These are phyloP conservation scores for Philhelius pedissequus DNA, from an alignment of 2,888 invertebrate genomes.

Conservation along the genomic window DNA sequence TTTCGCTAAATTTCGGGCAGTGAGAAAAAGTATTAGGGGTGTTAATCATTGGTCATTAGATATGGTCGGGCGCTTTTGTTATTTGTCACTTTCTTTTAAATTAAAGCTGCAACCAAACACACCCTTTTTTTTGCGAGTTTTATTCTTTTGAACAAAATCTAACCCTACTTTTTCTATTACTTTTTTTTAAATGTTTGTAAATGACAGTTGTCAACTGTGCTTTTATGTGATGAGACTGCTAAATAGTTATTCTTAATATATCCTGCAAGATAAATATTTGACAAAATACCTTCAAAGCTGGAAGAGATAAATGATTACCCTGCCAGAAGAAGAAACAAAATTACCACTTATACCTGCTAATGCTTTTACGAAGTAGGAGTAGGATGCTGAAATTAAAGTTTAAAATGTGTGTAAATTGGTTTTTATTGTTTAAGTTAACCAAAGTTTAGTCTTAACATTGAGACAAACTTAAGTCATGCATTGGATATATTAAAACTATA, in stretches of 20 bases:
- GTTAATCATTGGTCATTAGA: slow-evolving; percentile 1
- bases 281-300: neutral
- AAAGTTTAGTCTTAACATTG: too few species aligned
- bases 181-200: neutral
- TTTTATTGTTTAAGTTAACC: too few species aligned
- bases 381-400: too few species aligned
- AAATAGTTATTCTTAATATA: neutral
- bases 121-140: neutral
- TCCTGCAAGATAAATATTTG: neutral
- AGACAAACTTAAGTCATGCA: too few species aligned
- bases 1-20: neutral
- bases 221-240: neutral
- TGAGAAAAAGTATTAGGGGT: neutral
- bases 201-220: neutral
- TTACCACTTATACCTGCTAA: too few species aligned
- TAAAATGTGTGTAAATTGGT: too few species aligned
- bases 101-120: neutral
- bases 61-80: neutral
- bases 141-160: neutral
- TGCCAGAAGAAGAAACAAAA: neutral
- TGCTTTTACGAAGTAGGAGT: too few species aligned
- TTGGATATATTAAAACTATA: too few species aligned
- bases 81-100: neutral
- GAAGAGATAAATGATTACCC: neutral
- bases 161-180: neutral